Evolutionary conservation across 2,888 invertebrate genomes (phyloP).

Genomic region (Mimas tiliae): DNA sequence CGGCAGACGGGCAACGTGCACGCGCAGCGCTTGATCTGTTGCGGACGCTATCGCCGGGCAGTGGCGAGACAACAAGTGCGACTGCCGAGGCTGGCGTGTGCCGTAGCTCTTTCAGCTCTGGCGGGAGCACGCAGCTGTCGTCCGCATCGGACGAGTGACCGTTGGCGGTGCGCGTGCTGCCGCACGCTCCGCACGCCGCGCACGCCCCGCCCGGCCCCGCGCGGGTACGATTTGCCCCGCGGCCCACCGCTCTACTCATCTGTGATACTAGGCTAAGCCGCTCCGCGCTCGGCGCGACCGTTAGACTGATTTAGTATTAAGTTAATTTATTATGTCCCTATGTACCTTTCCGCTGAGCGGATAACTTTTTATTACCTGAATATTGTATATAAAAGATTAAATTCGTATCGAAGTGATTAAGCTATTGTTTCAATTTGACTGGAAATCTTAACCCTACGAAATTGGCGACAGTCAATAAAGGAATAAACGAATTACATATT

Average conservation of each 20-base stretch:
- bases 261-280: constrained; percentile 83
- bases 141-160: constrained; percentile 86
- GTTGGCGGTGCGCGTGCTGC: constrained; percentile 55
- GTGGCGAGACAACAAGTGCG: constrained; percentile 61
- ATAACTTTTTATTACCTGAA: constrained; percentile 78
- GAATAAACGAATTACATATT: background rate
- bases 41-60: constrained; percentile 74
- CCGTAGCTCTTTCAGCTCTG: constrained; percentile 87
- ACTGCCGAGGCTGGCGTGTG: constrained; percentile 80
- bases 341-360: constrained; percentile 84
- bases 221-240: constrained; percentile 73
- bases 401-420: constrained; percentile 70
- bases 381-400: constrained; percentile 59
- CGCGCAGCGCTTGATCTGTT: constrained; percentile 74
- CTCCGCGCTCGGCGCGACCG: constrained; percentile 79
- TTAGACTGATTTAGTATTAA: constrained; percentile 83
- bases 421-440: constrained; percentile 59
- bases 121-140: constrained; percentile 86
- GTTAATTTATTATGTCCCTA: constrained; percentile 80
- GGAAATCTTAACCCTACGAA: constrained; percentile 38
- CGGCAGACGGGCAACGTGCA: constrained; percentile 81
- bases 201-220: constrained; percentile 47
- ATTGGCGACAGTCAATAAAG: background rate
- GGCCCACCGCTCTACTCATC: constrained; percentile 83
- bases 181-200: constrained; percentile 50